These are phyloP conservation scores for Apoderus coryli DNA, from an alignment of 2,888 invertebrate species.

Conservation along the genomic window DNA sequence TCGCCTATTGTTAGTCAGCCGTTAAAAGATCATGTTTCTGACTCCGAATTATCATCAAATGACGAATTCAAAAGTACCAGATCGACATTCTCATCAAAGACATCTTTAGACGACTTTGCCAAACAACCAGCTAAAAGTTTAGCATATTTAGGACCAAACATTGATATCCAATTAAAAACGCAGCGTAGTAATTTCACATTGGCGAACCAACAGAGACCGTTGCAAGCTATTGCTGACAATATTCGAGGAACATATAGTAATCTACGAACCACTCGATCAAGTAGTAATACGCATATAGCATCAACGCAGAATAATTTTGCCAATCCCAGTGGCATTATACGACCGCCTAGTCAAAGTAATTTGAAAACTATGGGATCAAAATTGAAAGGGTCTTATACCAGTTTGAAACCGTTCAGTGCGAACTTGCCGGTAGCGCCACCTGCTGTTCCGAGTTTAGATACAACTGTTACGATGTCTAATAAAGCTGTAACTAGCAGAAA, in stretches of 20 bases:
- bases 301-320: not conserved
- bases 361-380: conserved; percentile 25
- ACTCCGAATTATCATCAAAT: conserved; percentile 29
- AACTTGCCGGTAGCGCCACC: conserved; percentile 26
- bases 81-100: conserved; percentile 21
- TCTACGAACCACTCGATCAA: conserved; percentile 16
- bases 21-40: conserved; percentile 23
- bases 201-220: conserved; percentile 16
- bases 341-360: conserved; percentile 18
- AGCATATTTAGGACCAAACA: conserved; percentile 10
- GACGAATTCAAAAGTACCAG: conserved; percentile 25
- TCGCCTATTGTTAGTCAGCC: conserved; percentile 24
- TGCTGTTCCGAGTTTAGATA: conserved; percentile 13
- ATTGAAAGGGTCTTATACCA: conserved; percentile 29
- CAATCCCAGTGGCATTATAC: conserved; percentile 9
- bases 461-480: conserved; percentile 15
- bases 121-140: conserved; percentile 19
- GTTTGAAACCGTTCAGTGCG: conserved; percentile 25
- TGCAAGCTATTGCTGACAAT: conserved; percentile 13
- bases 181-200: conserved; percentile 18
- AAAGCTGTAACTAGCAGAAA: conserved; percentile 13
- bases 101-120: conserved; percentile 19
- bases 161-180: conserved; percentile 17
- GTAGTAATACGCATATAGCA: conserved; percentile 16
- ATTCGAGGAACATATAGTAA: conserved; percentile 18